phyloP scores from a whole-genome alignment of 2,113 vertebrate genomes.

The Prolemur simus region DNA sequence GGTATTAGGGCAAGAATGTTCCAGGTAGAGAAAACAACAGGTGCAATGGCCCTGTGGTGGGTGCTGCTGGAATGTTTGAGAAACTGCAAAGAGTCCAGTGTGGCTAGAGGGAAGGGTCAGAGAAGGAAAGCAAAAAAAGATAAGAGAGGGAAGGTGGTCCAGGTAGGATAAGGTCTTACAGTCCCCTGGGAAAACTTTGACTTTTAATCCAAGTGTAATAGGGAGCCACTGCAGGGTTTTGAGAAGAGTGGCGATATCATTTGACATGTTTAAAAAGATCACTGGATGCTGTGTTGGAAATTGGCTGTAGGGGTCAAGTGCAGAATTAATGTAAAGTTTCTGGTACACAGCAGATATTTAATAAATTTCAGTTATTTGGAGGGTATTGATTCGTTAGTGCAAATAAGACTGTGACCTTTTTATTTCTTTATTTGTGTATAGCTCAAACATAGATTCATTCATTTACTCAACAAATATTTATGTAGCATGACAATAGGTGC shows the following conservation, averaged over 20 bases:
- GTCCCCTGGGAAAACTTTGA: background rate
- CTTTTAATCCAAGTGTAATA: background rate
- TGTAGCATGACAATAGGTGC: background rate
- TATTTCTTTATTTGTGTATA: background rate
- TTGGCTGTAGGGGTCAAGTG: background rate
- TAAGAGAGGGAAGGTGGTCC: background rate
- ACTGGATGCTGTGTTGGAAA: background rate
- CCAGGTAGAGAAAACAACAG: background rate
- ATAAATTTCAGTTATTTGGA: background rate
- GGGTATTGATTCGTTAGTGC: background rate
- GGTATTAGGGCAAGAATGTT: background rate
- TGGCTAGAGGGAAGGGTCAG: background rate
- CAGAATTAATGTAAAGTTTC: background rate
- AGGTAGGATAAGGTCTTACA: background rate
- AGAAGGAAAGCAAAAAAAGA: background rate
- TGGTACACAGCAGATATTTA: background rate
- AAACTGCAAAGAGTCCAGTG: background rate
- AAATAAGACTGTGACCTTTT: background rate
- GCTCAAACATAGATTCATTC: background rate
- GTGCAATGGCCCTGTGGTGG: background rate
- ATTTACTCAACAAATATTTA: slow-evolving; percentile 10
- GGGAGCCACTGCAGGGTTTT: background rate
- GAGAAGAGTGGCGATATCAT: background rate
- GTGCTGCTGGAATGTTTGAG: background rate
- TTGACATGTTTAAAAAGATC: background rate